Evolutionary conservation across 1,140 invertebrate genomes (phyloP).

Genomic region (Bactericera cockerelli): DNA sequence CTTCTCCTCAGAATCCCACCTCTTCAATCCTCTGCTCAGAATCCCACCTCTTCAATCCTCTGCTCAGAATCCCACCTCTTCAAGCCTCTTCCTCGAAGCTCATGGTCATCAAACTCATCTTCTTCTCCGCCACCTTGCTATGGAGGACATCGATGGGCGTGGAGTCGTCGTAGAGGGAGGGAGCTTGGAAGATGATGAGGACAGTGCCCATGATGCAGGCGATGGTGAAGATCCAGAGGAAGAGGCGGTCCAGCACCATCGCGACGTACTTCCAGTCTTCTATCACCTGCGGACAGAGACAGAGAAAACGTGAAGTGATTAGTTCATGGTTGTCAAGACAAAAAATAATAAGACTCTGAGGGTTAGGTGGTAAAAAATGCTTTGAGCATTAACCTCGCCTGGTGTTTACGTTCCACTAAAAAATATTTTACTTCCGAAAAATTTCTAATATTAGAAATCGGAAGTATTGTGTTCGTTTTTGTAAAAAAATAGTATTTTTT

Average conservation of each 20-base stretch:
- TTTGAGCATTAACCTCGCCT: too few species aligned
- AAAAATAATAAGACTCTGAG: too few species aligned
- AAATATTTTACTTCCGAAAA: too few species aligned
- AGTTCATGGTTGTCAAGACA: not conserved
- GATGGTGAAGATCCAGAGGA: slow-evolving; percentile 91
- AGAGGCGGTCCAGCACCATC: slow-evolving; percentile 90
- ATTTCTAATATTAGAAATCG: too few species aligned
- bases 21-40: too few species aligned
- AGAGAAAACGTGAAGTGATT: not conserved
- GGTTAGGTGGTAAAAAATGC: too few species aligned
- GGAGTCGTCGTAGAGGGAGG: slow-evolving; percentile 76
- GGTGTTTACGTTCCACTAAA: too few species aligned
- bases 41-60: slow-evolving; percentile 26
- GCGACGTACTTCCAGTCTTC: slow-evolving; percentile 98
- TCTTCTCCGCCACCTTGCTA: slow-evolving; percentile 58
- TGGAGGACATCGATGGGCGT: slow-evolving; percentile 73
- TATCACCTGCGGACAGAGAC: slow-evolving; percentile 44
- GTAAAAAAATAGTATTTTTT: too few species aligned
- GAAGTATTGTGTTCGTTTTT: too few species aligned
- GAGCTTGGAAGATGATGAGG: slow-evolving; percentile 80
- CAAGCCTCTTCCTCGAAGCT: slow-evolving; percentile 48
- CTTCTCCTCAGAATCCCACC: too few species aligned
- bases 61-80: slow-evolving; percentile 53
- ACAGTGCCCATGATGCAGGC: slow-evolving; percentile 86
- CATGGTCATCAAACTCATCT: slow-evolving; percentile 64